Evolutionary conservation across 2,113 vertebrate species (phyloP), one percentile per base, ranked within the genome.

Genomic region (Zapornia atra): DNA sequence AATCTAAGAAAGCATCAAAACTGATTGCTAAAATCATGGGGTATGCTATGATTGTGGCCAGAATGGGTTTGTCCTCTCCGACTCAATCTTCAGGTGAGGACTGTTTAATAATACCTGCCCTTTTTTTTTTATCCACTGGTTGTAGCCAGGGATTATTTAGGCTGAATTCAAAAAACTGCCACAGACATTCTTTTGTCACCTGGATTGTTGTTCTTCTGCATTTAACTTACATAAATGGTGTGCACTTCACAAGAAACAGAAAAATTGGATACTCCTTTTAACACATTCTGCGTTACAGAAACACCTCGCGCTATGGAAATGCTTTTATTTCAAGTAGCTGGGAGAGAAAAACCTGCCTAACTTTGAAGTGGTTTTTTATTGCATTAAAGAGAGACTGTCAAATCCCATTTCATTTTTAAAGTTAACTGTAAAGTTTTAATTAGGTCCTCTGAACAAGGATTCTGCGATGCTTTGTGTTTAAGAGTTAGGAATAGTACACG

Each of bases 351-450:
- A 90, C 64, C 72, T 72, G 84, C 59, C 50, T 85, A 95, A 34
- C 33, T 93, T 97, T 93, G 59, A 93, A 90, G 80, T 31, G 46
- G 4, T n/a, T 94, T 94, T 97, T 94, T 86, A 94, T 50, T 69
- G 85, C 88, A 92, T 53, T 92, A 73, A 94, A 94, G 18, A 64
- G 78, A 91, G 91, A 50, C 60, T 89, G 80, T 91, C 86, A 92
- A 93, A 95, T 93, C 79, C 53, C 86, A 70, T 88, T 97, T 95
- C 29, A 89, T 96, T 96, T 97, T 96, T 96, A 92, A 97, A 97
- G 86, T 90, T 92, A 93, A 75, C 75, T 78, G 80, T 92, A 90
- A 94, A 92, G 93, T 96, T 97, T 97, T 97, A 98, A 98, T 98
- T 97, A 95, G 54, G 79, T 94, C 68, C 78, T 86, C 95, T 93